Percentiles rank a stretch among this genome's conserved stretches.
phyloP scores from a whole-genome alignment of 2,113 vertebrate genomes.

The Rhabdornis inornatus region DNA sequence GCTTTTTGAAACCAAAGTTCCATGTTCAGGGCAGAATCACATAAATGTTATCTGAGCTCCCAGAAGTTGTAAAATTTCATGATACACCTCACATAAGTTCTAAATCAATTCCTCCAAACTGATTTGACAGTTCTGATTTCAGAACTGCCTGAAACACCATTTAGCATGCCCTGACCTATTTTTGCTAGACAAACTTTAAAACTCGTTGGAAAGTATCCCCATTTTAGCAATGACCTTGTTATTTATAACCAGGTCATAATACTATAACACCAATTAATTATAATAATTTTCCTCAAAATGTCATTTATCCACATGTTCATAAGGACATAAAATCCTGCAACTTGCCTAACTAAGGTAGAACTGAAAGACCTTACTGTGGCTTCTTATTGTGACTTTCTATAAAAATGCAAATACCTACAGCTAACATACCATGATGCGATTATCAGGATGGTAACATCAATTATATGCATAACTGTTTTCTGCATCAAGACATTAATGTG shows the following conservation, averaged over 20 bases:
- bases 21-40: neutral
- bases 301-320: neutral
- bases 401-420: neutral
- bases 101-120: neutral
- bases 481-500: neutral
- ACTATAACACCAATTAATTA: neutral
- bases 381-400: neutral
- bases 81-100: neutral
- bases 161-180: neutral
- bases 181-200: neutral
- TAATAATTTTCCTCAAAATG: neutral
- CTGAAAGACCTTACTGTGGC: neutral
- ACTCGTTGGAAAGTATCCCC: neutral
- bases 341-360: neutral
- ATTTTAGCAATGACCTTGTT: conserved; percentile 11
- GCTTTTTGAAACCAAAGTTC: neutral
- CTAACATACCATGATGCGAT: neutral
- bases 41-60: neutral
- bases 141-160: neutral
- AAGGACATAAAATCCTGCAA: neutral
- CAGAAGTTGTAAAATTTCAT: neutral
- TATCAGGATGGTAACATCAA: neutral
- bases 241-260: neutral
- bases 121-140: neutral
- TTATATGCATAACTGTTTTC: neutral